Evolutionary conservation across 2,797 vertebrate genomes (phyloP).

Genomic region (Lagocephalus sceleratus): DNA sequence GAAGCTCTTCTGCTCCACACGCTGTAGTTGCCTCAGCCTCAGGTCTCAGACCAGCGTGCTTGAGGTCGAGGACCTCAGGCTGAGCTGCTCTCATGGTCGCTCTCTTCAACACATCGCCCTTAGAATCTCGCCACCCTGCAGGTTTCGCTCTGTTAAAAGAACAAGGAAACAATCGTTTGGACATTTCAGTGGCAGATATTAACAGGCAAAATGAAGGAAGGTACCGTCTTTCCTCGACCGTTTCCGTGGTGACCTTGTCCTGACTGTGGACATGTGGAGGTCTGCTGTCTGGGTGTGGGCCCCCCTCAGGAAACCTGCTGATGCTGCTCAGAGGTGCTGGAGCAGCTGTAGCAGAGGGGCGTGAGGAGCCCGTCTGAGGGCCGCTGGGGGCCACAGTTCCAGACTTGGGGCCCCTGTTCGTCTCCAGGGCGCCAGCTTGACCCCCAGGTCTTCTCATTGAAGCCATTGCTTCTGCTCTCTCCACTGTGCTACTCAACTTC

Average conservation of each 20-base stretch:
- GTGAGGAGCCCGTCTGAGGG: conserved; percentile 19
- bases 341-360: conserved; percentile 26
- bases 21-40: conserved; percentile 1
- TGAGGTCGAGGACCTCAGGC: conserved; percentile 28
- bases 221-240: conserved; percentile 82
- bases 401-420: conserved; percentile 47
- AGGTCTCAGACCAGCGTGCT: conserved; percentile 10
- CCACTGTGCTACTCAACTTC: conserved; percentile 63
- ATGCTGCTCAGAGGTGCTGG: conserved; percentile 15
- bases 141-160: conserved; percentile 66
- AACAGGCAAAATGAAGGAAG: neutral
- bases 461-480: conserved; percentile 24
- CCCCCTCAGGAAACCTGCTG: conserved; percentile 32
- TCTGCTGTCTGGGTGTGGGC: conserved; percentile 55
- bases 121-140: conserved; percentile 72
- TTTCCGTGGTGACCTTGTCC: conserved; percentile 67
- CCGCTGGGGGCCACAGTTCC: conserved; percentile 22
- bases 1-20: conserved; percentile 3
- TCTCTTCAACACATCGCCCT: conserved; percentile 73
- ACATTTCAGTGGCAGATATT: neutral
- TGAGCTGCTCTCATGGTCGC: conserved; percentile 53
- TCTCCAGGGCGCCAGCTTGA: conserved; percentile 22
- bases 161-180: conserved; percentile 3
- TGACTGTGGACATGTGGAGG: conserved; percentile 61
- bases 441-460: conserved; percentile 3